Base-by-base conservation (phyloP, 2,113 vertebrate genomes). In the Poeciliopsis retropinna region DNA sequence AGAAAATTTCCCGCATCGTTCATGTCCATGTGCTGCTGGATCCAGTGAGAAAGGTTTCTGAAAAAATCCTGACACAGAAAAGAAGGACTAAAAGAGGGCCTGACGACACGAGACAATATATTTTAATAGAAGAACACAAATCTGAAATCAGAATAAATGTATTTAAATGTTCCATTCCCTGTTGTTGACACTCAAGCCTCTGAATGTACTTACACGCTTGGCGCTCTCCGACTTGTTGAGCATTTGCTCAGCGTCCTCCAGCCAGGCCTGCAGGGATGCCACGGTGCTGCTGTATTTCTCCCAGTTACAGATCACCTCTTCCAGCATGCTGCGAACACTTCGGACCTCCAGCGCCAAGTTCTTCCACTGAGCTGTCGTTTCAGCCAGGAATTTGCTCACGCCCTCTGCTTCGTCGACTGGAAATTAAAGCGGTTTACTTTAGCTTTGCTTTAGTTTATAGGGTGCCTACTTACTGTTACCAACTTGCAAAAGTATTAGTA, bases 1-100 rank as follows among this genome's bases (percentile, higher is more conserved):
- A 99, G 96, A 82, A 99, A 99, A 92, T 99, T 99, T 39, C 98
- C 98, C 3, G 98, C 95, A 60, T 99, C 98, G 2, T 99, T 99
- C 98, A 99, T 99, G 83, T 96, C 94, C 78, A 95, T 95, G 81
- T 99, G 98, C 83, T 99, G 97, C 82, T 98, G 96, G 72, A 99
- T 97, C 98, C 94, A 95, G 85, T 94, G 91, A 28, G 94, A 91
- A 28, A 95, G 84, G 81, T 94, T 95, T 70, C 94, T 84, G 81
- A 94, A 95, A 75, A 95, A 95, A 69, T 94, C 93, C 98, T 95
- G 34, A 60, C 64, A 68, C 22, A 92, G 72, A 95, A 89, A 61
- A 28, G 69, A 65, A 68, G 3, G 1, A n/a, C 0, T 27, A n/a
- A 8, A 51, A 6, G n/a, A 60, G 11, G n/a, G 57, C 11, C 4